Conservation (phyloP, 2,113 vertebrate genomes). For the Crotalus viridis region DNA sequence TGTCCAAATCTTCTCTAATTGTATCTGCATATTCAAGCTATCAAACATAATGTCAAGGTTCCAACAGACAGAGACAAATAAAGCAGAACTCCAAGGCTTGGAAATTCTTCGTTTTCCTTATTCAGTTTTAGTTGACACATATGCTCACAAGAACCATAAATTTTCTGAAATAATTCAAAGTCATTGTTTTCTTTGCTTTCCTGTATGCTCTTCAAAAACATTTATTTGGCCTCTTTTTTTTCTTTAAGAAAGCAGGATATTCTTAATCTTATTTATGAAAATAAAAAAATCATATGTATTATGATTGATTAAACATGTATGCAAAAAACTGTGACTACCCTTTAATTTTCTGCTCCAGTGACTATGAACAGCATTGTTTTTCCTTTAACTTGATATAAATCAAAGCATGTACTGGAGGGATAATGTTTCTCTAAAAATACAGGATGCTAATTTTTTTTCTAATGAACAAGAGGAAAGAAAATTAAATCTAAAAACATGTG, state of each 20-base stretch:
- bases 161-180: not conserved
- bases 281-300: not conserved
- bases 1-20: not conserved
- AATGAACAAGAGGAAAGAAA: slow-evolving; percentile 35
- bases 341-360: slow-evolving; percentile 10
- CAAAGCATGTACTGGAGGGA: slow-evolving; percentile 17
- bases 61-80: too few relatives aligned
- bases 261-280: not conserved
- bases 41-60: not conserved
- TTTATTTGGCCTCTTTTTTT: not conserved
- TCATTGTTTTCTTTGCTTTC: slow-evolving; percentile 12
- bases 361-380: slow-evolving; percentile 16
- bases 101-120: too few relatives aligned
- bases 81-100: too few relatives aligned
- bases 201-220: not conserved
- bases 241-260: not conserved
- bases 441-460: slow-evolving; percentile 9
- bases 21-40: not conserved
- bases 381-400: slow-evolving; percentile 39
- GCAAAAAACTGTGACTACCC: slow-evolving; percentile 24
- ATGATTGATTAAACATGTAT: not conserved
- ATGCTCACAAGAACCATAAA: slow-evolving; percentile 2
- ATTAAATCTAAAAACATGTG: slow-evolving; percentile 33
- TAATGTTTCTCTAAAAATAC: slow-evolving; percentile 27
- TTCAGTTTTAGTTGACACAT: too few relatives aligned